phyloP scores from a whole-genome alignment of 1,140 invertebrate species.

The Psilanteris sp. region DNA sequence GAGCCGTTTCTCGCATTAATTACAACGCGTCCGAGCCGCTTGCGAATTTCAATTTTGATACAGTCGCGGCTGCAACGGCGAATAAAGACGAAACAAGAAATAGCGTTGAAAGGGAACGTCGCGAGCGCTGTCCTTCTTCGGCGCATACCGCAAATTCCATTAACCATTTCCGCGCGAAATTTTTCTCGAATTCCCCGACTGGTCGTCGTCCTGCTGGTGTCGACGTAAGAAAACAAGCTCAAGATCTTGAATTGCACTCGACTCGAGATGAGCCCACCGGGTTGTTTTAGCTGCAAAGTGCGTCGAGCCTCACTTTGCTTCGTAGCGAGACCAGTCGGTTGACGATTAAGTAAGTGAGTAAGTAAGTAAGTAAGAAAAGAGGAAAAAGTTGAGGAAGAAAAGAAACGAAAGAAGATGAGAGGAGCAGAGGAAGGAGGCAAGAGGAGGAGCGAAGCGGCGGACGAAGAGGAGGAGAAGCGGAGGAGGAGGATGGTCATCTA shows the following conservation, averaged over 20 bases:
- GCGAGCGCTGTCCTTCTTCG: constrained; percentile 20
- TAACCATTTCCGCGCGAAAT: constrained; percentile 49
- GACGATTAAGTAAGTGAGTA: constrained; percentile 67
- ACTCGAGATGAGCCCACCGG: constrained; percentile 27
- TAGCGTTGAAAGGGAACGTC: constrained; percentile 49
- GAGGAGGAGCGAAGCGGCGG: constrained; percentile 44
- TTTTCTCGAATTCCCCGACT: constrained; percentile 44
- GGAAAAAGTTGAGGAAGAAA: constrained; percentile 39
- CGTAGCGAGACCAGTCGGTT: constrained; percentile 42
- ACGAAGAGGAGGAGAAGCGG: constrained; percentile 18
- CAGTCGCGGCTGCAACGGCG: background rate
- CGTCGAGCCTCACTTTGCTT: constrained; percentile 13
- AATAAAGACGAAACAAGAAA: constrained; percentile 36
- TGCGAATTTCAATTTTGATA: too few species aligned
- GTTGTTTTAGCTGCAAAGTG: constrained; percentile 37
- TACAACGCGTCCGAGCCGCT: too few species aligned
- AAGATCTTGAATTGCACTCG: constrained; percentile 45
- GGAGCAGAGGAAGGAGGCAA: constrained; percentile 47
- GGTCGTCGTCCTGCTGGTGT: constrained; percentile 24
- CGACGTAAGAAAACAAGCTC: constrained; percentile 39
- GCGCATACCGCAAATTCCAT: constrained; percentile 40
- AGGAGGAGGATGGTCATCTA: constrained; percentile 72
- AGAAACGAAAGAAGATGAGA: constrained; percentile 41
- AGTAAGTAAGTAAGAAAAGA: constrained; percentile 59
- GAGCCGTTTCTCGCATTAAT: too few species aligned